Evolutionary conservation across 2,113 vertebrate genomes (phyloP).

Genomic region (Heterotilapia buettikoferi): DNA sequence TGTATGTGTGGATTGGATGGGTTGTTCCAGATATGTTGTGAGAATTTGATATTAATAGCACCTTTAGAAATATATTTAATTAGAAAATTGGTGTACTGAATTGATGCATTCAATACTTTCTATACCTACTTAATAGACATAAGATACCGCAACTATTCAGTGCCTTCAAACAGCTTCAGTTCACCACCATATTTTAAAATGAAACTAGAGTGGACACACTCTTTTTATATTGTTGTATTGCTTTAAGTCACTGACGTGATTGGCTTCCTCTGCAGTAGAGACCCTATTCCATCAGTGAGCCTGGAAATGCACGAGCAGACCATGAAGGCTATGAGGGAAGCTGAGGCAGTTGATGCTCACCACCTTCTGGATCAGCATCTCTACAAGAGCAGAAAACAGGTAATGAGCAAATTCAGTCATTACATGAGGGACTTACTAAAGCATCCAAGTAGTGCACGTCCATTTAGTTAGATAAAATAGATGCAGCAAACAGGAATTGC

Average conservation of each 20-base stretch:
- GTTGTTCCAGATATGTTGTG: neutral
- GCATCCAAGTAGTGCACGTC: neutral
- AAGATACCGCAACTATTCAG: neutral
- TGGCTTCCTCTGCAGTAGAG: constrained; percentile 61
- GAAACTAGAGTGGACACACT: neutral
- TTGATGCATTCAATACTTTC: neutral
- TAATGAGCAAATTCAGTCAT: constrained; percentile 28
- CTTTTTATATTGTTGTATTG: neutral
- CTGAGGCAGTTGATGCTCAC: constrained; percentile 81
- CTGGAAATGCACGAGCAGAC: constrained; percentile 87
- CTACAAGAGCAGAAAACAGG: constrained; percentile 90
- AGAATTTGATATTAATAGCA: neutral
- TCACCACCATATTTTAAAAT: neutral
- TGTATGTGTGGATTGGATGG: neutral
- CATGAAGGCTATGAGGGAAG: constrained; percentile 75
- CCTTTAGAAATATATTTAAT: neutral
- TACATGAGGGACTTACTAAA: neutral
- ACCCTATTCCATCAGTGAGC: constrained; percentile 82
- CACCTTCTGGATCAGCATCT: constrained; percentile 90
- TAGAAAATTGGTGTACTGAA: rapidly evolving
- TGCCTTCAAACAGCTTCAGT: neutral
- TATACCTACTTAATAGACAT: neutral
- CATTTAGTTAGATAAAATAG: neutral
- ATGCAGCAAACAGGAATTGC: neutral
- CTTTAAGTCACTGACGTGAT: neutral